phyloP scores from a whole-genome alignment of 2,113 vertebrate genomes.

The Orycteropus afer region DNA sequence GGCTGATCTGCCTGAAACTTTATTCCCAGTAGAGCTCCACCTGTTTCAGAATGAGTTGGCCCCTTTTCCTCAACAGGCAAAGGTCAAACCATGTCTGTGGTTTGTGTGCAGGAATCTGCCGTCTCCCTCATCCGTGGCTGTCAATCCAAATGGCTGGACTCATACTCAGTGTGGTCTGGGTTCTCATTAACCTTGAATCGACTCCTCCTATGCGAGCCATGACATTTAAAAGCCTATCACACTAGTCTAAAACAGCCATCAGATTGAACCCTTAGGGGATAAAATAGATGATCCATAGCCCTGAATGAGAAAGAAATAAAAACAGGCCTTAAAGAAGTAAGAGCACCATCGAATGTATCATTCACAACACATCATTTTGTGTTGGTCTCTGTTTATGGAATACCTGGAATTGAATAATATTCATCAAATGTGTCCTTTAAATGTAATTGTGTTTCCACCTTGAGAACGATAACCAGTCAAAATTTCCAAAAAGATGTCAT shows the following conservation, averaged over 20 bases:
- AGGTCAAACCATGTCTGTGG: slow-evolving; percentile 18
- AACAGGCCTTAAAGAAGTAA: slow-evolving; percentile 46
- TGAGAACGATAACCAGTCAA: not conserved
- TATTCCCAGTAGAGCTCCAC: not conserved
- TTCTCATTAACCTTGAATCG: slow-evolving; percentile 71
- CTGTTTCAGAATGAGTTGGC: slow-evolving; percentile 35
- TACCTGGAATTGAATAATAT: not conserved
- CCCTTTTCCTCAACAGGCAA: slow-evolving; percentile 46
- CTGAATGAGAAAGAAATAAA: slow-evolving; percentile 64
- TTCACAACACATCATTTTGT: not conserved
- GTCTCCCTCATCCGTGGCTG: slow-evolving; percentile 50
- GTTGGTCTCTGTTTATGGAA: not conserved
- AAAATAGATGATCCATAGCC: slow-evolving; percentile 67
- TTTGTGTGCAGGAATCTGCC: not conserved
- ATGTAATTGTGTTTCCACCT: not conserved
- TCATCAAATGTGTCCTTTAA: not conserved
- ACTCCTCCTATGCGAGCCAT: slow-evolving; percentile 48
- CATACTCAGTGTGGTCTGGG: slow-evolving; percentile 1
- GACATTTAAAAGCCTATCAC: slow-evolving; percentile 73
- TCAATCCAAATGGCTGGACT: slow-evolving; percentile 52
- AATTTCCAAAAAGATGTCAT: not conserved
- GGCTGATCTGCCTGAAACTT: slow-evolving; percentile 35
- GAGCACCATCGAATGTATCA: not conserved
- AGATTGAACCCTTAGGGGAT: slow-evolving; percentile 8
- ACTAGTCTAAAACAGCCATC: slow-evolving; percentile 56